Base-by-base conservation (phyloP, 2,888 invertebrate genomes). In the Xestia c-nigrum region DNA sequence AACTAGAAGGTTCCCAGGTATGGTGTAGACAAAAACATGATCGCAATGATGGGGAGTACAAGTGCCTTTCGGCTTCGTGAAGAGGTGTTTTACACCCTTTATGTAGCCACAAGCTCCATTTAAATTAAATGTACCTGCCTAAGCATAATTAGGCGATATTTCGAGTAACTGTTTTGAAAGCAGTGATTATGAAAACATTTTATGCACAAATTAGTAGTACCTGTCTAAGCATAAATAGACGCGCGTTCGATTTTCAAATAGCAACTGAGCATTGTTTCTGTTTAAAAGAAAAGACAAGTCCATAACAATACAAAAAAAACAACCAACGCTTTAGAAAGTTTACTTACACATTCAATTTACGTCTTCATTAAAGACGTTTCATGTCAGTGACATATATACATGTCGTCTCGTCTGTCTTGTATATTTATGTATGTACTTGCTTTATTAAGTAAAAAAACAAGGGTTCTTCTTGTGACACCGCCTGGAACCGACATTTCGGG, bases 361-460 rank as follows among this genome's bases (percentile, higher is more conserved):
- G 59, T 68, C 57, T 69, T 67, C 69, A 74, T 87, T 83, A 87
- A 78, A 74, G 74, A 66, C 38, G 19, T 61, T 76, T 74, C 71
- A 66, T 65, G 75, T 67, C 72, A 19, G n/a, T 40, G 52, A 47
- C n/a, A 70, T 81, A 74, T 76, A 76, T 85, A 71, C 67, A 50
- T 78, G 75, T 70, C 69, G 75, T 78, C 63, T 68, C 69, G 72
- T 74, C 65, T 78, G n/a, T 31, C 73, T n/a, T n/a, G 55, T 64
- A 72, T 40, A 63, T 63, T 12, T 52, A 43, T 43, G 46, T 71
- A 68, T 14, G n/a, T 78, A 59, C 50, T 79, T 81, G 69, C 82
- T 85, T 87, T 88, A 87, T 88, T 87, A 80, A 77, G 69, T 71
- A 81, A 85, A 71, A 72, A 79, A 74, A 81, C 24, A 59, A 63